Conservation (phyloP, 2,113 vertebrate genomes). For the Catharus minimus region DNA sequence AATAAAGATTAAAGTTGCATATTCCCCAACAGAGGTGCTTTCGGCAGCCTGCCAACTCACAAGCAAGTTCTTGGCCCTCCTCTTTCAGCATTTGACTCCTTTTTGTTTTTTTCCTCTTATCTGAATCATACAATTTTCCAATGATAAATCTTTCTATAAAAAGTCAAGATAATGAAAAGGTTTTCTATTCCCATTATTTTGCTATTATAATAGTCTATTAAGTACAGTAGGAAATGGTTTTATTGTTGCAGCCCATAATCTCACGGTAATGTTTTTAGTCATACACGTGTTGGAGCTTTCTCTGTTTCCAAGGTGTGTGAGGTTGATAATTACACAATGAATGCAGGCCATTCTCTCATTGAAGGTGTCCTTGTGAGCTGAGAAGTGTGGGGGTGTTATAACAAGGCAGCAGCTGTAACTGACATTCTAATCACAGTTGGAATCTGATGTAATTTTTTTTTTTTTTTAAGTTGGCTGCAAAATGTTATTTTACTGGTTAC, state of each 20-base stretch:
- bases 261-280: slow-evolving; percentile 48
- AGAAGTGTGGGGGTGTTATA: slow-evolving; percentile 41
- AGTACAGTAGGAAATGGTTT: background rate
- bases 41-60: slow-evolving; percentile 55
- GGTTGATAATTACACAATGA: slow-evolving; percentile 56
- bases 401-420: slow-evolving; percentile 64
- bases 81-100: slow-evolving; percentile 42
- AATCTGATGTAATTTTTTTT: background rate
- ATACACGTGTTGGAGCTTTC: background rate
- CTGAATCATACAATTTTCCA: slow-evolving; percentile 2
- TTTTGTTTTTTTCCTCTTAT: background rate
- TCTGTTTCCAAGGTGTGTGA: slow-evolving; percentile 44
- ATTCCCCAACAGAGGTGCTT: slow-evolving; percentile 65
- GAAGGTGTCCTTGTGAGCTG: slow-evolving; percentile 58
- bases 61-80: slow-evolving; percentile 52
- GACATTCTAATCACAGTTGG: slow-evolving; percentile 42
- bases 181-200: slow-evolving; percentile 37
- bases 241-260: slow-evolving; percentile 54
- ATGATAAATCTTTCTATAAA: slow-evolving; percentile 25
- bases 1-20: slow-evolving; percentile 76
- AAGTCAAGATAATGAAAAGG: slow-evolving; percentile 11
- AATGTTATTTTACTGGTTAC: slow-evolving; percentile 47
- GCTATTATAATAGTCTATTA: background rate
- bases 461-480: slow-evolving; percentile 26
- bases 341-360: slow-evolving; percentile 33